Percentiles rank a stretch among this genome's conserved stretches.
Conservation (phyloP, 1,140 invertebrate genomes). For the Lepidotrigona ventralis region DNA sequence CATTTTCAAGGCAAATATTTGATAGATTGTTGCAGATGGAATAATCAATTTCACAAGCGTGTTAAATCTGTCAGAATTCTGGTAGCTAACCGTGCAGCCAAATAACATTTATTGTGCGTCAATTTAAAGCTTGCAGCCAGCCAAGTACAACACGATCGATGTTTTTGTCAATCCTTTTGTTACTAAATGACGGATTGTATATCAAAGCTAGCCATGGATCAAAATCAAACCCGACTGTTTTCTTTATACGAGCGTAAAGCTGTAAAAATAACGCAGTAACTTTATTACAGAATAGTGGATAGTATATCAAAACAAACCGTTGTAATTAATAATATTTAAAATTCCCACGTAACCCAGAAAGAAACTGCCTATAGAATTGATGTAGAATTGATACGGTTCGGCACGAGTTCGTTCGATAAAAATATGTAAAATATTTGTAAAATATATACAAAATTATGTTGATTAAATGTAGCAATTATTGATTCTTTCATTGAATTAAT, state of each 20-base stretch:
- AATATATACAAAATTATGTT: too few relatives aligned
- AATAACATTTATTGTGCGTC: neutral
- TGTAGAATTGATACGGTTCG: too few relatives aligned
- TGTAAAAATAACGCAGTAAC: neutral
- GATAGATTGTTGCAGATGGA: neutral
- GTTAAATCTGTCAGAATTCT: neutral
- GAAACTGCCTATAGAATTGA: too few relatives aligned
- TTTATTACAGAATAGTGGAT: neutral
- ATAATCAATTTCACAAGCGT: neutral
- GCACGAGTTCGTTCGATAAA: too few relatives aligned
- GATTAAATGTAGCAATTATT: too few relatives aligned
- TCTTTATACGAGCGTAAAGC: neutral
- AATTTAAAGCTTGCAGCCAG: neutral
- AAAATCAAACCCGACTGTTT: neutral
- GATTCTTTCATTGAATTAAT: too few relatives aligned
- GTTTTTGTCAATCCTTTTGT: neutral
- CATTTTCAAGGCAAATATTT: neutral
- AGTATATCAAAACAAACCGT: neutral
- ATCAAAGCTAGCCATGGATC: neutral
- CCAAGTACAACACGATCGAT: neutral
- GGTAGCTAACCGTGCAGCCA: neutral
- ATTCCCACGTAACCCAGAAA: too few relatives aligned
- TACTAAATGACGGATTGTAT: neutral
- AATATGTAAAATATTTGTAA: too few relatives aligned
- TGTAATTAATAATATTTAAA: neutral